Evolutionary conservation across 2,888 invertebrate species (phyloP), one percentile per base, ranked within the genome.

Genomic region (Eupithecia dodoneata): DNA sequence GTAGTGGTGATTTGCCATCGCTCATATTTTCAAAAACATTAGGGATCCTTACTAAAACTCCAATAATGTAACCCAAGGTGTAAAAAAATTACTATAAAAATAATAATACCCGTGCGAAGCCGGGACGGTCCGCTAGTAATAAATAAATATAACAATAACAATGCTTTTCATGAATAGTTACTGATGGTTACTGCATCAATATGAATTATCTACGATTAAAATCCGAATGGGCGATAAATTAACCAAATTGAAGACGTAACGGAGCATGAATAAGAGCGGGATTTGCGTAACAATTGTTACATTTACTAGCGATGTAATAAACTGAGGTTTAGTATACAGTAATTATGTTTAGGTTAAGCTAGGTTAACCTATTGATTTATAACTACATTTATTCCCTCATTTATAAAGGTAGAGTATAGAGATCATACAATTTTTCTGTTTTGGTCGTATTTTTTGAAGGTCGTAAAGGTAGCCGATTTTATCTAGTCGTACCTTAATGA

Each of bases 211-310:
- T 49, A 13, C 49, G 49, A 49, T 49, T 63, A 63, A 59, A 63
- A 63, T 30, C 63, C 10, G 10, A 63, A 63, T 59, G 18, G 18
- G 59, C 59, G 4, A 59, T 63, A 63, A 63, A 63, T 63, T 63
- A 63, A 63, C 63, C 12, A 63, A 63, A 63, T 63, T 63, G 63
- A 63, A 63, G 63, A 63, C 63, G 63, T 63, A 63, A 63, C 63
- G 18, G 18, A 63, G 63, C 63, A 63, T 63, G 63, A 70, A 47
- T 44, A 70, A 15, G 70, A 70, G 70, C 70, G 70, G 44, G 70
- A 45, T 70, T 70, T 69, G 42, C 69, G 45, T 45, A 69, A 69
- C 69, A 69, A 69, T 69, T 45, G 69, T 44, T 45, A 69, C 30
- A 71, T 71, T 69, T 71, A 47, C 10, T 30, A 71, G 30, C 49